Percentiles rank a stretch among this genome's conserved stretches.
phyloP scores from a whole-genome alignment of 2,797 vertebrate genomes.

The Eupleurogrammus muticus region DNA sequence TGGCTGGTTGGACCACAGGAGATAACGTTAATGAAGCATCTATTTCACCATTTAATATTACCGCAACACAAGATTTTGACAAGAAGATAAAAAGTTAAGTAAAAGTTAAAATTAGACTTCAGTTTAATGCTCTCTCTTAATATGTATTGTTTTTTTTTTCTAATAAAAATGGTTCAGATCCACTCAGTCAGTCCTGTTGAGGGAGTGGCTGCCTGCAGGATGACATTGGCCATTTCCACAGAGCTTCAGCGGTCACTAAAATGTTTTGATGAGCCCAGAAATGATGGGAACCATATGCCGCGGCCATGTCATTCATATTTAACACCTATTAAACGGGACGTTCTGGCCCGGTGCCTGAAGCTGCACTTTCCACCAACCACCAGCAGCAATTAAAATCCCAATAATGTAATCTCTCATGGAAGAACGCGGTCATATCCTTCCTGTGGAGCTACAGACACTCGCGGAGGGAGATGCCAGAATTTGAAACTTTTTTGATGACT shows the following conservation, averaged over 20 bases:
- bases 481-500: constrained; percentile 37
- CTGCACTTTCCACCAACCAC: constrained; percentile 18
- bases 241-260: constrained; percentile 39
- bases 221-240: constrained; percentile 25
- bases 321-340: constrained; percentile 44
- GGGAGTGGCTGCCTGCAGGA: constrained; percentile 27
- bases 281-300: constrained; percentile 49
- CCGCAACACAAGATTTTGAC: constrained; percentile 22
- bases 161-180: background rate
- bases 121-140: background rate
- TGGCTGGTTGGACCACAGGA: constrained; percentile 34
- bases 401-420: constrained; percentile 39
- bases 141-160: background rate
- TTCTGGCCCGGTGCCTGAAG: constrained; percentile 12
- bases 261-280: constrained; percentile 36
- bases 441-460: constrained; percentile 15
- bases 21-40: constrained; percentile 63
- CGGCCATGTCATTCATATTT: constrained; percentile 32
- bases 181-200: background rate
- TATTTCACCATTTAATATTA: constrained; percentile 61
- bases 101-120: background rate
- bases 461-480: constrained; percentile 12
- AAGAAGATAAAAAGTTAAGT: constrained; percentile 1
- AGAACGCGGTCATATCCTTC: constrained; percentile 23
- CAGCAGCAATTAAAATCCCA: constrained; percentile 34